Conservation (phyloP, 2,797 vertebrate genomes). For the Enteromius radiatus region DNA sequence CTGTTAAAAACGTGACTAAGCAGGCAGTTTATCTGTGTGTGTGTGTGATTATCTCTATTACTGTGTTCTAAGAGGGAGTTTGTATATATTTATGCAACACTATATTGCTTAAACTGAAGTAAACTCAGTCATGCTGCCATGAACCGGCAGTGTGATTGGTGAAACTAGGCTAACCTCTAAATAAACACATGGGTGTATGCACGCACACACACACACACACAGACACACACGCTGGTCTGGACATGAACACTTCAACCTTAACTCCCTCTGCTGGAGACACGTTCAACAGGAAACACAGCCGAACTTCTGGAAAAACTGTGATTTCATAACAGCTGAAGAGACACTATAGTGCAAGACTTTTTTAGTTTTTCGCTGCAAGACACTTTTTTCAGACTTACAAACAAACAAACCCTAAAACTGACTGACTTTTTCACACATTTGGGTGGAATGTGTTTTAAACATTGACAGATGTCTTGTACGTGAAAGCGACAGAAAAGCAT, state of each 20-base stretch:
- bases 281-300: slow-evolving; percentile 15
- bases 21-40: slow-evolving; percentile 61
- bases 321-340: slow-evolving; percentile 36
- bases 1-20: slow-evolving; percentile 80
- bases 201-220: slow-evolving; percentile 12
- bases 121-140: slow-evolving; percentile 47
- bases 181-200: slow-evolving; percentile 23
- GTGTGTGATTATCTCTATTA: not conserved
- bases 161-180: slow-evolving; percentile 56
- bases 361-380: slow-evolving; percentile 62
- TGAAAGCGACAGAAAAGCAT: not conserved
- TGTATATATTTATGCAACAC: slow-evolving; percentile 26
- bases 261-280: slow-evolving; percentile 53
- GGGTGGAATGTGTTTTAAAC: slow-evolving; percentile 19
- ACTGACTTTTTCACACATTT: slow-evolving; percentile 19
- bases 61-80: slow-evolving; percentile 14
- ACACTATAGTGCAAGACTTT: slow-evolving; percentile 48
- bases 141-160: slow-evolving; percentile 47
- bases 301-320: slow-evolving; percentile 28
- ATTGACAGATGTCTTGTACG: slow-evolving; percentile 27
- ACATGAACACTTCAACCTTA: slow-evolving; percentile 34
- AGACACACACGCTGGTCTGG: slow-evolving; percentile 8
- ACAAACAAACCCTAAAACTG: slow-evolving; percentile 9
- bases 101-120: slow-evolving; percentile 38
- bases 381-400: slow-evolving; percentile 9